A percentile compares a stretch with the other conserved stretches of the same genome.
phyloP scores from a whole-genome alignment of 2,888 invertebrate species.

The Agonopterix subpropinquella region DNA sequence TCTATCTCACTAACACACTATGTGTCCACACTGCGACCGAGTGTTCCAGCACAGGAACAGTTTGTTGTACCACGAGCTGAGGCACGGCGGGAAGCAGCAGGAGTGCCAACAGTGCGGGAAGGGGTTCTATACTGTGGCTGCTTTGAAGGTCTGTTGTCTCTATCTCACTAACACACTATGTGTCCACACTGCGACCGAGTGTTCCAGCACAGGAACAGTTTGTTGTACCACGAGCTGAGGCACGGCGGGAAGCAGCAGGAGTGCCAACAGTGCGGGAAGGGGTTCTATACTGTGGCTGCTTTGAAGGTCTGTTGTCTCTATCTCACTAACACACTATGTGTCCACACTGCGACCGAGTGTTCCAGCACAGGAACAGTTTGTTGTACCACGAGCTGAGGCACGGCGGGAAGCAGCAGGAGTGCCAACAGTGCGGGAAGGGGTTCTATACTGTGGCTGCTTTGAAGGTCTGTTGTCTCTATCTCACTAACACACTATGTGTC shows the following conservation, averaged over 20 bases:
- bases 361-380: conserved; percentile 88
- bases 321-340: conserved; percentile 52
- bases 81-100: conserved; percentile 86
- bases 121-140: conserved; percentile 87
- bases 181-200: conserved; percentile 83
- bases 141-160: conserved; percentile 78
- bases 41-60: conserved; percentile 90
- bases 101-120: conserved; percentile 88
- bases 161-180: background rate
- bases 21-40: conserved; percentile 82
- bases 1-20: background rate
- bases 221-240: conserved; percentile 88
- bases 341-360: conserved; percentile 82
- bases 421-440: conserved; percentile 86
- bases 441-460: conserved; percentile 89
- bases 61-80: conserved; percentile 86
- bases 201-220: conserved; percentile 88
- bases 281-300: conserved; percentile 88
- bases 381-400: conserved; percentile 90
- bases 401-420: conserved; percentile 84
- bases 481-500: conserved; percentile 57
- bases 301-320: conserved; percentile 76
- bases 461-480: conserved; percentile 70
- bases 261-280: conserved; percentile 87
- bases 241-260: conserved; percentile 86